Conservation (phyloP, 2,113 vertebrate species). For the Amblyornis subalaris region DNA sequence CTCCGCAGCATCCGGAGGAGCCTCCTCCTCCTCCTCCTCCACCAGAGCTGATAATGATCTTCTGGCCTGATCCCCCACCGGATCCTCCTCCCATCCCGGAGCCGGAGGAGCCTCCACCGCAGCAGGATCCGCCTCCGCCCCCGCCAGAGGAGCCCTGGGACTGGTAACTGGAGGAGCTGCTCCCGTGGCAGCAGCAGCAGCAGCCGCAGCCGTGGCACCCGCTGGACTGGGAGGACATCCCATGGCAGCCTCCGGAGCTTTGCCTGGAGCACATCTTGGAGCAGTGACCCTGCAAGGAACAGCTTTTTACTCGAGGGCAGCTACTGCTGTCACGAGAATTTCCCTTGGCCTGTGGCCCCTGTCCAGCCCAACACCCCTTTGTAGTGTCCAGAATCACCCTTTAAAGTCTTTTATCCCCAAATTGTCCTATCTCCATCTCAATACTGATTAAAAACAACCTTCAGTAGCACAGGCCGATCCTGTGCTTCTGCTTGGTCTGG, state of each 20-base stretch:
- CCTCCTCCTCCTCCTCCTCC: neutral
- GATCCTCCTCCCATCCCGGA: neutral
- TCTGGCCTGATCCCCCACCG: neutral
- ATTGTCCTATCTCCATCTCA: neutral
- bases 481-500: neutral
- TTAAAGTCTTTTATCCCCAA: neutral
- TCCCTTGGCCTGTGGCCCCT: fast-evolving
- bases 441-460: fast-evolving
- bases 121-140: neutral
- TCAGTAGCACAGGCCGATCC: fast-evolving
- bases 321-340: fast-evolving
- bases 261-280: constrained; percentile 45
- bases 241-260: neutral
- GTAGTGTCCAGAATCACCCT: fast-evolving
- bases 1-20: neutral
- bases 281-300: neutral
- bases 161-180: neutral
- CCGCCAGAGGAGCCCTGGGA: neutral
- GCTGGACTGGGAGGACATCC: neutral
- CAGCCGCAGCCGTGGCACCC: neutral
- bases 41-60: neutral
- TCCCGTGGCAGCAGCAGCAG: neutral
- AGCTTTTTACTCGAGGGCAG: neutral
- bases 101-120: neutral
- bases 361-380: fast-evolving